Base-by-base conservation (phyloP, 2,888 invertebrate species). In the Pristionchus japonicus region DNA sequence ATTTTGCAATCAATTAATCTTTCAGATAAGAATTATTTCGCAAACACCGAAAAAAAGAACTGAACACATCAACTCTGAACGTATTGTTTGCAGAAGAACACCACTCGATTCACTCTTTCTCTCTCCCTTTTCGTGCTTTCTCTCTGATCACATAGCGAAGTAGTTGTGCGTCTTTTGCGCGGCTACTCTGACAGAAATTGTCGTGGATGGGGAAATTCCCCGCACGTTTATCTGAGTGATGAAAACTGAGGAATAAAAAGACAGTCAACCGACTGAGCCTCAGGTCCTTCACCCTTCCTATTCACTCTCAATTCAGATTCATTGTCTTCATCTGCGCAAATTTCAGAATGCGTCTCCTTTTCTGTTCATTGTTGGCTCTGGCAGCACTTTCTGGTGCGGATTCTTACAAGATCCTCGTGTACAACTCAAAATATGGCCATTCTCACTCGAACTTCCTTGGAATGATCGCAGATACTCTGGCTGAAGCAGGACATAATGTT, bases 391-490 rank as follows among this genome's bases (percentile, higher is more conserved):
- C 37, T 20, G 23, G 34, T 17, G 70, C 23, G 9, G 40, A 74
- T 1, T 37, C 70, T 20, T 74, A 74, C 70, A 74, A 74, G 40
- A 74, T 74, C 23, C 70, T 74, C 70, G 70, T 74, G 40, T 74
- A 74, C 40, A 74, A 74, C 37, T 74, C 70, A 15, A 74, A 74
- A 9, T 74, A 37, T 15, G 70, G 70, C 70, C 70, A 74, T 74
- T 74, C 70, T 0, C 70, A 74, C 40, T 74, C 70, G 40, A 74
- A 74, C 20, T 74, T 74, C 70, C 70, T 74, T 23, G 70, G 70
- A 74, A 74, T 74, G 70, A 74, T 74, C n/a, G 70, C 70, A 17
- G 70, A 74, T 23, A 74, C 70, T 3, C 70, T 74, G 40, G 70
- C 40, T 37, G 70, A 74, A 31, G 70, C 70, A 40, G 70, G 70